These are phyloP conservation scores for Cryptus viduatorius DNA, from an alignment of 2,888 invertebrate genomes.

Conservation along the genomic window DNA sequence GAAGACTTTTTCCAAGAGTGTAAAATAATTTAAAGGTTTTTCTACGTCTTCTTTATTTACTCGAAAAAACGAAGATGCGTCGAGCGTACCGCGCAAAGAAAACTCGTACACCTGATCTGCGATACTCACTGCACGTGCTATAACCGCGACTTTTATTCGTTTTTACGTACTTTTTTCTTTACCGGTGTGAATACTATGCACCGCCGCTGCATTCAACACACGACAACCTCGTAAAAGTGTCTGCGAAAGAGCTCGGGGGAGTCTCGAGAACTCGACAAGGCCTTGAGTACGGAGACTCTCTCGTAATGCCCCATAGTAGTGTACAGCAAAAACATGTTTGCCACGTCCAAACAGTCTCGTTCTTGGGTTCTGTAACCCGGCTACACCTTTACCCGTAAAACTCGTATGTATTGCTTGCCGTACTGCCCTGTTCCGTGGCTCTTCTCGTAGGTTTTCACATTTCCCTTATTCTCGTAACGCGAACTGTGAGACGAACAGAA, in stretches of 20 bases:
- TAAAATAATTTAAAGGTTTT: background rate
- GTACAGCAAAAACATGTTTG: constrained; percentile 71
- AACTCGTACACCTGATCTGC: constrained; percentile 11
- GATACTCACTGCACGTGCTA: constrained; percentile 37
- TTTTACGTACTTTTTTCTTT: constrained; percentile 28
- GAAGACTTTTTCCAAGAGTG: too few relatives aligned
- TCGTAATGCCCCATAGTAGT: constrained; percentile 31
- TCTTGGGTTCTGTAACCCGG: constrained; percentile 50
- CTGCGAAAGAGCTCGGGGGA: constrained; percentile 65
- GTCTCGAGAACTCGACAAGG: constrained; percentile 57
- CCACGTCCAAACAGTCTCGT: constrained; percentile 69
- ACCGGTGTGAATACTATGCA: constrained; percentile 24
- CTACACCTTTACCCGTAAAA: constrained; percentile 63
- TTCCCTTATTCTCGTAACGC: constrained; percentile 4
- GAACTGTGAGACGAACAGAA: background rate
- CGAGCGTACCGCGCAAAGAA: background rate
- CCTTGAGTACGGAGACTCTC: constrained; percentile 36
- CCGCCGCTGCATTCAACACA: constrained; percentile 45
- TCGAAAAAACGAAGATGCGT: background rate
- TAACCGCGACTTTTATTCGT: constrained; percentile 55
- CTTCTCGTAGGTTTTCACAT: constrained; percentile 41
- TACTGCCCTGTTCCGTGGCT: constrained; percentile 29
- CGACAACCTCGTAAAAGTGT: constrained; percentile 67
- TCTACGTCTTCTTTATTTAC: background rate
- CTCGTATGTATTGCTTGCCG: constrained; percentile 37